Conservation (phyloP, 2,888 invertebrate genomes). For the Sycophila texana region DNA sequence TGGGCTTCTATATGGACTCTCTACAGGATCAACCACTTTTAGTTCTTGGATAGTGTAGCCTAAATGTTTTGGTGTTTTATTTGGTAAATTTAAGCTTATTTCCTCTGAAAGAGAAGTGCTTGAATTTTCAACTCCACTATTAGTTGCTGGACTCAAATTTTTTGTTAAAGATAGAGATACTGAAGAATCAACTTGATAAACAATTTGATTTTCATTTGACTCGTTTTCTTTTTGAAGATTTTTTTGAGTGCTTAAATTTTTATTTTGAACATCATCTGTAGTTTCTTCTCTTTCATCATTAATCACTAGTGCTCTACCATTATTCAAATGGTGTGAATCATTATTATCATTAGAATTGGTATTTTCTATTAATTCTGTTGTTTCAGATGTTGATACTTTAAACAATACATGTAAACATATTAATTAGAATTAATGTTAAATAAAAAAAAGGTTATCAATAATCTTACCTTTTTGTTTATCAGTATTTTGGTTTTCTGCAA, state of each 20-base stretch:
- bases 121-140: not conserved
- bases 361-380: not conserved
- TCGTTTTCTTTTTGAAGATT: no score
- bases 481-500: not conserved
- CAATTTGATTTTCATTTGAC: no score
- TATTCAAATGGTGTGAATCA: no score
- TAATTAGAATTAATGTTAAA: not conserved
- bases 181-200: not conserved
- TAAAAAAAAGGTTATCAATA: not conserved
- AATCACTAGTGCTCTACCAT: not conserved
- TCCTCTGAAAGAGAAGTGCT: not conserved
- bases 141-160: not conserved
- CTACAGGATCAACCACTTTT: not conserved
- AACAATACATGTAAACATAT: not conserved
- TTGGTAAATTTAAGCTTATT: not conserved
- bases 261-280: not conserved
- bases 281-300: not conserved
- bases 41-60: not conserved
- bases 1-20: conserved; percentile 14
- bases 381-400: not conserved
- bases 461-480: not conserved
- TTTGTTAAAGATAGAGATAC: no score
- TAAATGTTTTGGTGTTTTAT: not conserved
- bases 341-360: not conserved
- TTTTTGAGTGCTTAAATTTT: not conserved